Evolutionary conservation across 2,113 vertebrate genomes (phyloP).

Genomic region (Sphaerodactylus townsendi): DNA sequence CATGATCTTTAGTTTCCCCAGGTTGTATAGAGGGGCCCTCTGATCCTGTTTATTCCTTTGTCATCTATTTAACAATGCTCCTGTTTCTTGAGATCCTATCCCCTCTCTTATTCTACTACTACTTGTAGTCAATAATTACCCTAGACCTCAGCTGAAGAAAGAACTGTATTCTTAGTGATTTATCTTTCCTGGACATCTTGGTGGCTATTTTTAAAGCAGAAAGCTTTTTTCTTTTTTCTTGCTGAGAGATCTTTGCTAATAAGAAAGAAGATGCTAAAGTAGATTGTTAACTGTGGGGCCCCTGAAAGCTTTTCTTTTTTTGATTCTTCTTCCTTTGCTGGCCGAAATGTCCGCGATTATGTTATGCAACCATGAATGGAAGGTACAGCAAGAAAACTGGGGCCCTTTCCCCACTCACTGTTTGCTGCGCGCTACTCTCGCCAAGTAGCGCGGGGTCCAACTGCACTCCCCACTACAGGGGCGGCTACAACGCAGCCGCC

Average conservation of each 20-base stretch:
- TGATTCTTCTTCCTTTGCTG: not conserved
- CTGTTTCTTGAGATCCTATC: not conserved
- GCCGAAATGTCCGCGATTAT: not conserved
- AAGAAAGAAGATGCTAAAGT: not conserved
- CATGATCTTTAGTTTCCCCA: too few relatives aligned
- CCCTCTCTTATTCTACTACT: not conserved
- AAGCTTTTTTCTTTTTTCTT: not conserved
- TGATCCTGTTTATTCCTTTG: accelerated
- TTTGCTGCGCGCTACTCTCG: too few relatives aligned
- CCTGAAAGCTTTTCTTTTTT: not conserved
- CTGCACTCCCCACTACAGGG: too few relatives aligned
- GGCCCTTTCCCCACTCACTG: too few relatives aligned
- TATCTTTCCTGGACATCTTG: not conserved
- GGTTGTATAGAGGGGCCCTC: not conserved
- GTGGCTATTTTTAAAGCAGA: not conserved
- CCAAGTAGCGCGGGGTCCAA: too few relatives aligned
- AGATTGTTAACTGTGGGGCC: not conserved
- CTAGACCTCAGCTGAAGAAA: not conserved
- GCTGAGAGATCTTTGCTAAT: not conserved
- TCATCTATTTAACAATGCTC: not conserved
- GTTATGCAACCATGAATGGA: not conserved
- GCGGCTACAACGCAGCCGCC: too few relatives aligned
- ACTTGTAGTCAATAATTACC: not conserved
- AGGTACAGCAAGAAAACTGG: not conserved
- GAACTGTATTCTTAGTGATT: not conserved